Evolutionary conservation across 1,140 invertebrate species (phyloP).

Genomic region (Monochamus saltuarius): DNA sequence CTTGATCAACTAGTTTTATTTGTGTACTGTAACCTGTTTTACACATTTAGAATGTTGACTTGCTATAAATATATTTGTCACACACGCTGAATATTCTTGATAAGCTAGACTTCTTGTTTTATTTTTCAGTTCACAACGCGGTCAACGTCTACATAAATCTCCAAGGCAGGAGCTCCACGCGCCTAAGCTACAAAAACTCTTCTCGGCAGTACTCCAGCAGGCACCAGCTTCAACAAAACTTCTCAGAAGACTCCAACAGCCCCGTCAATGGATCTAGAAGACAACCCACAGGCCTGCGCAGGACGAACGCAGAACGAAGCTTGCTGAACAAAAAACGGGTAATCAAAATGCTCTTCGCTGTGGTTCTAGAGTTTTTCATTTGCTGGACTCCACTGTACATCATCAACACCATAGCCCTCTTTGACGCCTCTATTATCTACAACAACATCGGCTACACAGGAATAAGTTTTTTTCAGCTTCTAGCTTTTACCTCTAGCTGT

Average conservation of each 20-base stretch:
- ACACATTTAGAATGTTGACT: too few relatives aligned
- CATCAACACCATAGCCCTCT: conserved; percentile 64
- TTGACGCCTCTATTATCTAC: conserved; percentile 59
- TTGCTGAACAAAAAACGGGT: conserved; percentile 55
- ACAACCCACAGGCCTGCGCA: conserved; percentile 31
- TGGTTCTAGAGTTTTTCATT: conserved; percentile 74
- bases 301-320: conserved; percentile 54
- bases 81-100: too few relatives aligned
- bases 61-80: too few relatives aligned
- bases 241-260: conserved; percentile 39
- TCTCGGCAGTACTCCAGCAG: conserved; percentile 21
- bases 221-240: conserved; percentile 40
- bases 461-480: conserved; percentile 62
- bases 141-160: conserved; percentile 44
- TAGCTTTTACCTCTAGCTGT: conserved; percentile 69
- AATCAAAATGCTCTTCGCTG: conserved; percentile 60
- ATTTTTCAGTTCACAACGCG: conserved; percentile 31
- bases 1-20: too few relatives aligned
- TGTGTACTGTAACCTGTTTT: too few relatives aligned
- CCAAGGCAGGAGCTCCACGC: conserved; percentile 34
- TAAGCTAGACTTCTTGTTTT: not conserved
- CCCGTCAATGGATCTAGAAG: conserved; percentile 33
- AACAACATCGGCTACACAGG: conserved; percentile 55
- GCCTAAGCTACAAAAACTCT: conserved; percentile 31
- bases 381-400: conserved; percentile 75